Evolutionary conservation across 2,797 vertebrate genomes (phyloP).

Genomic region (Paramormyrops hopkinsi): DNA sequence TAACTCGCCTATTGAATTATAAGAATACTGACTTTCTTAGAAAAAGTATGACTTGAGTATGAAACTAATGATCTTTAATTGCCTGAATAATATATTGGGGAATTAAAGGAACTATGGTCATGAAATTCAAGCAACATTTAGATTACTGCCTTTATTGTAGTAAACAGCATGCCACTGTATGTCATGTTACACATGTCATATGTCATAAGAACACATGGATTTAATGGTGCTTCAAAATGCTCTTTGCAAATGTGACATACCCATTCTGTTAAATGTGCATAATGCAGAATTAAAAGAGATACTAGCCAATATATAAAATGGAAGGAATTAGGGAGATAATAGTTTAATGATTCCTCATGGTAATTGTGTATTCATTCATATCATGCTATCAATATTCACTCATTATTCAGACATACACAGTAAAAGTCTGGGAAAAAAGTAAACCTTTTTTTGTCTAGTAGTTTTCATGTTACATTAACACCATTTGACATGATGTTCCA

Average conservation of each 20-base stretch:
- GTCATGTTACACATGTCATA: neutral
- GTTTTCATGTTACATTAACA: neutral
- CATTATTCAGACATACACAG: neutral
- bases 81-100: neutral
- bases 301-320: neutral
- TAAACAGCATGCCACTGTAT: neutral
- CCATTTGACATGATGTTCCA: neutral
- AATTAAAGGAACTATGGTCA: neutral
- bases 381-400: neutral
- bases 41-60: neutral
- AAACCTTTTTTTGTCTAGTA: neutral
- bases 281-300: neutral
- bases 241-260: neutral
- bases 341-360: neutral
- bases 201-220: neutral
- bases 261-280: neutral
- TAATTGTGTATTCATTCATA: neutral
- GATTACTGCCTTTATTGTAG: neutral
- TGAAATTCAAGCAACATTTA: neutral
- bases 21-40: neutral
- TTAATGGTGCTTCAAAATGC: neutral
- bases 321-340: neutral
- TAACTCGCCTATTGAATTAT: neutral
- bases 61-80: neutral
- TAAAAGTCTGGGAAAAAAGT: neutral